Evolutionary conservation across 2,888 invertebrate genomes (phyloP).

Genomic region (Acleris literana): DNA sequence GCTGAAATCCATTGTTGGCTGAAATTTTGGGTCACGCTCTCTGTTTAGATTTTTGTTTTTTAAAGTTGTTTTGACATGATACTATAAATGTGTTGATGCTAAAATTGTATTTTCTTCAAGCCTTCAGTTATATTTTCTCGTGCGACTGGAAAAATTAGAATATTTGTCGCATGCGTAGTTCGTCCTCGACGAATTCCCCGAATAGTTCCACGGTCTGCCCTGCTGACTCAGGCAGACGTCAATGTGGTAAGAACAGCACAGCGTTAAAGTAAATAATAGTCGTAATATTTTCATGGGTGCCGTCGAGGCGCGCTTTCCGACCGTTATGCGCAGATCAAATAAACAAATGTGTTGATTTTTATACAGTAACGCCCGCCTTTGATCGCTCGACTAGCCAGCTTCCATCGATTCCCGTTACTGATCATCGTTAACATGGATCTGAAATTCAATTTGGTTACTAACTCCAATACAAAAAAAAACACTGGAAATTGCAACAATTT

Average conservation of each 20-base stretch:
- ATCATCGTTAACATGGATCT: slow-evolving; percentile 46
- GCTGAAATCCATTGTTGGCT: slow-evolving; percentile 29
- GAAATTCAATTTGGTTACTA: slow-evolving; percentile 37
- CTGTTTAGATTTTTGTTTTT: slow-evolving; percentile 12
- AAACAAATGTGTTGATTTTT: slow-evolving; percentile 79
- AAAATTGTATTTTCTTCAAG: neutral
- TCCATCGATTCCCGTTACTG: slow-evolving; percentile 59
- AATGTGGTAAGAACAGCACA: slow-evolving; percentile 67
- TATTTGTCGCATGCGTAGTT: slow-evolving; percentile 16
- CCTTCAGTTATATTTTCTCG: neutral
- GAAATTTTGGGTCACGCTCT: slow-evolving; percentile 7
- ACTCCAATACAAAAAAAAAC: slow-evolving; percentile 1
- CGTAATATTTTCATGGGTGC: slow-evolving; percentile 80
- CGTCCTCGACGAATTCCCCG: slow-evolving; percentile 19
- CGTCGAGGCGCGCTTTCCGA: slow-evolving; percentile 69
- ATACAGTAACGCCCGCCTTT: slow-evolving; percentile 69
- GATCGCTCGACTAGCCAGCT: slow-evolving; percentile 52
- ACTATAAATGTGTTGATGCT: neutral
- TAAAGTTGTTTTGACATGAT: neutral
- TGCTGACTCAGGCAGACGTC: slow-evolving; percentile 65
- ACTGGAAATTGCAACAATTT: neutral
- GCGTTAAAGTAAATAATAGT: slow-evolving; percentile 76
- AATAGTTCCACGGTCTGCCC: slow-evolving; percentile 41
- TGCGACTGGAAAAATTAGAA: slow-evolving; percentile 4
- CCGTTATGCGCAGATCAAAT: slow-evolving; percentile 73